phyloP scores from a whole-genome alignment of 1,140 invertebrate genomes.

The Hylaeus volcanicus region DNA sequence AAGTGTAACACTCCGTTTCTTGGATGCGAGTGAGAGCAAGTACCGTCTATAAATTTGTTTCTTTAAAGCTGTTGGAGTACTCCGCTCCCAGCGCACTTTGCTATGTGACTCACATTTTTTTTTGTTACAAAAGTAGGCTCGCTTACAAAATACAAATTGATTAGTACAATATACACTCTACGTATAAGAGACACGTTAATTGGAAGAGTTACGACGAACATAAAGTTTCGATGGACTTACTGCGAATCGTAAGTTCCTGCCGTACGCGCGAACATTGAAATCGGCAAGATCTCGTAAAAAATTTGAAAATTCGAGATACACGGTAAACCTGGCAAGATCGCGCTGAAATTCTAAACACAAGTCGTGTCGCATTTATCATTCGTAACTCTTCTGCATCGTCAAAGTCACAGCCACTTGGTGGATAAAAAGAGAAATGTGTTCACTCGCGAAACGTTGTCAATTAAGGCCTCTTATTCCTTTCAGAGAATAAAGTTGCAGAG shows the following conservation, averaged over 20 bases:
- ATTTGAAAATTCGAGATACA: conserved; percentile 52
- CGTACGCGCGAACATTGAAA: background rate
- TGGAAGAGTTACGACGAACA: conserved; percentile 3
- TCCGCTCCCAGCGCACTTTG: background rate
- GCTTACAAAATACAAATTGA: conserved; percentile 22
- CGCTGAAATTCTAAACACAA: conserved; percentile 44
- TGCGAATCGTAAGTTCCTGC: conserved; percentile 1
- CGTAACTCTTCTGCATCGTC: conserved; percentile 52
- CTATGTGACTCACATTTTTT: background rate
- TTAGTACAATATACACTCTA: background rate
- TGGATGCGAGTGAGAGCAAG: no score
- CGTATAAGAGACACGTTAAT: conserved; percentile 11
- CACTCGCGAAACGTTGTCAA: conserved; percentile 41
- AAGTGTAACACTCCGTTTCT: background rate
- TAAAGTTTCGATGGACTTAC: background rate
- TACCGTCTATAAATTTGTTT: conserved; percentile 1
- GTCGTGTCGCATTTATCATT: conserved; percentile 23
- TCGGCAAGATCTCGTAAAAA: conserved; percentile 21
- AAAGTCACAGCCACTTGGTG: conserved; percentile 74
- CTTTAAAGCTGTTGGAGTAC: conserved; percentile 4
- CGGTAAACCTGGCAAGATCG: conserved; percentile 71
- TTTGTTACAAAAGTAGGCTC: conserved; percentile 3
- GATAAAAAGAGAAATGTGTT: conserved; percentile 56
- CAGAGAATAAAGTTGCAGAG: background rate
- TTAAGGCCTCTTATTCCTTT: conserved; percentile 49